Base-by-base conservation (phyloP, 92 coral and sea anemone species). In the Umimayanthus kanabou region DNA sequence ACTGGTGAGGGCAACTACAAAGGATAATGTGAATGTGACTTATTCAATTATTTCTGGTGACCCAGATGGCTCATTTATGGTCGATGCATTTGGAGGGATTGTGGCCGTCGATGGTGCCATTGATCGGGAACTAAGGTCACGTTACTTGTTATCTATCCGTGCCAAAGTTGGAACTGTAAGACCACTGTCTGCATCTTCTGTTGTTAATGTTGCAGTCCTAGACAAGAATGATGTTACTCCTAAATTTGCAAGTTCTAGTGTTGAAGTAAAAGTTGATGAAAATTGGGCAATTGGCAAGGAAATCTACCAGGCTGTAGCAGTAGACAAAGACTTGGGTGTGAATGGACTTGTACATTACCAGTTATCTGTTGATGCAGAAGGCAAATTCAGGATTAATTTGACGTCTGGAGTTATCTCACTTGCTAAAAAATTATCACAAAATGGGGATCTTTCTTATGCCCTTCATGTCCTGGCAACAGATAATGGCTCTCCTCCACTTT, bases 181-280 rank as follows among this genome's bases (percentile, higher is more conserved):
- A 43, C 93, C 95, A 64, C 87, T 95, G 18, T 91, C 96, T 55
- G 97, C 95, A 13, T 76, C 89, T 61, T 83, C 98, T 58, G 73
- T 92, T 37, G 99, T 93, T 25, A 87, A 89, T 74, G 92, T 97
- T 72, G 82, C 86, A 43, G 86, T 97, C 7, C 80, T 95, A 77
- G 99, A 97, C 88, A 89, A 91, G 83, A 97, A 97, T 91, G 99
- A 97, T 86, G 94, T 92, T 86, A 85, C 78, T 25, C 99, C 99
- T 64, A 69, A 76, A 69, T 97, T 97, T 84, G 61, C 94, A 57
- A 67, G 70, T 76, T 65, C 93, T 25, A 89, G 75, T 80, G 92
- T 91, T n/a, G 73, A 72, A 79, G 93, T 97, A 6, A 89, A 93
- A 83, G 91, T 97, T 67, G 85, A 90, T 85, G 97, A 90, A 50